These are phyloP conservation scores for Galleria mellonella DNA, from an alignment of 1,140 invertebrate genomes.

Conservation along the genomic window DNA sequence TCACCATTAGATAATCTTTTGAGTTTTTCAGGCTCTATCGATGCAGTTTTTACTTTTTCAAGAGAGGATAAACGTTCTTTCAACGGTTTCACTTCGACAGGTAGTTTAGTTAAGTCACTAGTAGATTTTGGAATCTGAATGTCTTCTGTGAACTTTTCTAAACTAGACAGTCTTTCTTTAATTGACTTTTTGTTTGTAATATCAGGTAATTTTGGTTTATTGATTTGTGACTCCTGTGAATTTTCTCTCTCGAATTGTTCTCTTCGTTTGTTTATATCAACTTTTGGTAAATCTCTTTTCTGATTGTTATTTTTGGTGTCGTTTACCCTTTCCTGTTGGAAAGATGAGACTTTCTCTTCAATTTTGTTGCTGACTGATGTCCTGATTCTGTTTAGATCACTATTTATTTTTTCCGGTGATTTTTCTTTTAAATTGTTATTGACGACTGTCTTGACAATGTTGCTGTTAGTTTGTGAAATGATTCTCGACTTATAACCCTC, in stretches of 20 bases:
- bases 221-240: constrained; percentile 65
- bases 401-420: constrained; percentile 56
- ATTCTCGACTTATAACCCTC: constrained; percentile 87
- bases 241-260: constrained; percentile 85
- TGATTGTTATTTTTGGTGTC: constrained; percentile 59
- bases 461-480: constrained; percentile 67
- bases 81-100: constrained; percentile 77
- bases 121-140: constrained; percentile 58
- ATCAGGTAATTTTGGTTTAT: constrained; percentile 74
- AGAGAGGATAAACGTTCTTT: constrained; percentile 78
- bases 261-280: constrained; percentile 86
- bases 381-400: constrained; percentile 66
- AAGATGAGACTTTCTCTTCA: constrained; percentile 71
- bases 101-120: constrained; percentile 70
- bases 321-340: constrained; percentile 63
- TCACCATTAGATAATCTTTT: constrained; percentile 72
- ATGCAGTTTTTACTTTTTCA: constrained; percentile 76
- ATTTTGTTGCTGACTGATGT: constrained; percentile 69
- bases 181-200: constrained; percentile 79
- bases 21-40: constrained; percentile 63
- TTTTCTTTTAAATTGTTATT: constrained; percentile 62
- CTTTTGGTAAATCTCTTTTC: constrained; percentile 81
- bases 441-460: constrained; percentile 57
- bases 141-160: constrained; percentile 76
- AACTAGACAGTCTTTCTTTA: constrained; percentile 80